These are phyloP conservation scores for Lineus longissimus DNA, from an alignment of 1,140 invertebrate species.

Conservation along the genomic window DNA sequence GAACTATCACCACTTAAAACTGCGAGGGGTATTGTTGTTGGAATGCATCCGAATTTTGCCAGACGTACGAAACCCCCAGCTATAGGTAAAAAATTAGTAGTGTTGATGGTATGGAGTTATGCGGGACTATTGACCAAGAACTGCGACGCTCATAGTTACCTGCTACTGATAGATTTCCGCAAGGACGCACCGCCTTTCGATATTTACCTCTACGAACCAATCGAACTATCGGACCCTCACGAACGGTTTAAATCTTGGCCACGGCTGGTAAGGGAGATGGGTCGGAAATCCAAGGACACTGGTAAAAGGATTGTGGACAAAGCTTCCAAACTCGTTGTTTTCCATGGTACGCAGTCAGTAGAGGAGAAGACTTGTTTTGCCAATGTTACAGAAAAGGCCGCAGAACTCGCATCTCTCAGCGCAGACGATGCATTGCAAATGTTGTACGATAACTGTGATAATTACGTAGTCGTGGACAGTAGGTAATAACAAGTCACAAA, in stretches of 20 bases:
- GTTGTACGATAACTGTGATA: conserved; percentile 1
- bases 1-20: not conserved
- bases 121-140: not conserved
- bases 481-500: too few species aligned
- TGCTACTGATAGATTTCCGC: conserved; percentile 6
- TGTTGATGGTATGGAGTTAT: conserved; percentile 4
- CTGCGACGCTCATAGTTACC: not conserved
- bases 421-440: not conserved
- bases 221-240: not conserved
- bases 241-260: not conserved
- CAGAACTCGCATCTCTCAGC: not conserved
- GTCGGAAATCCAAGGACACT: not conserved
- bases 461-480: not conserved
- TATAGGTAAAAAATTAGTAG: not conserved
- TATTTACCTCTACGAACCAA: not conserved
- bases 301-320: not conserved
- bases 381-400: not conserved
- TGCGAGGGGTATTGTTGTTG: conserved; percentile 5
- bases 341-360: not conserved
- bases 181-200: not conserved
- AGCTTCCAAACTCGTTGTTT: not conserved
- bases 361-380: conserved; percentile 3
- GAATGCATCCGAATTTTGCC: not conserved
- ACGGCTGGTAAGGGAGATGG: not conserved
- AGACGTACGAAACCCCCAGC: not conserved